Percentiles rank a stretch among this genome's conserved stretches.
phyloP scores from a whole-genome alignment of 2,797 vertebrate genomes.

The Urosaurus nigricauda region DNA sequence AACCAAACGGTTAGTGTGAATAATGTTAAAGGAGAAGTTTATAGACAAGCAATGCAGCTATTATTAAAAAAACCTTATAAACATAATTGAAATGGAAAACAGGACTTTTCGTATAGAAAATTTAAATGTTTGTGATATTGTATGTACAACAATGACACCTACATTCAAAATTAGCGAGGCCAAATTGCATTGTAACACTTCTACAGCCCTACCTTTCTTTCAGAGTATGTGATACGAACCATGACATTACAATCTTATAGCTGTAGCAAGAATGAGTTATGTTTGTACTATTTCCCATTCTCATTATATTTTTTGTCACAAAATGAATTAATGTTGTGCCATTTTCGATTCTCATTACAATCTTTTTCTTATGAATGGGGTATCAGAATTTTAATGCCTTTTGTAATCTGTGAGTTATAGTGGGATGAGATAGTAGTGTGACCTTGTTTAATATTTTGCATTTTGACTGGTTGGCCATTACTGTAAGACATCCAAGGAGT shows the following conservation, averaged over 20 bases:
- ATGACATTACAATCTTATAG: slow-evolving; percentile 87
- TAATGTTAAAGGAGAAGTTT: slow-evolving; percentile 32
- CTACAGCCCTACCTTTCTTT: slow-evolving; percentile 77
- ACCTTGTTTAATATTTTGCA: slow-evolving; percentile 83
- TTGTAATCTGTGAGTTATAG: slow-evolving; percentile 84
- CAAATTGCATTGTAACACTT: slow-evolving; percentile 70
- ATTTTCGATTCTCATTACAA: slow-evolving; percentile 85
- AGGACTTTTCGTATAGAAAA: slow-evolving; percentile 47
- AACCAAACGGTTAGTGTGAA: slow-evolving; percentile 34
- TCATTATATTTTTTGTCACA: slow-evolving; percentile 88
- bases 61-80: slow-evolving; percentile 43
- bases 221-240: slow-evolving; percentile 85
- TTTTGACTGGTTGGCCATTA: slow-evolving; percentile 76
- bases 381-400: slow-evolving; percentile 86
- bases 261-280: slow-evolving; percentile 86
- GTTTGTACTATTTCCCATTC: slow-evolving; percentile 87
- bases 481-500: slow-evolving; percentile 58
- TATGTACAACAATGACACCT: slow-evolving; percentile 68
- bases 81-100: slow-evolving; percentile 51
- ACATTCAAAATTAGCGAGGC: slow-evolving; percentile 72
- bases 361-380: slow-evolving; percentile 86
- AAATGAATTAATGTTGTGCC: slow-evolving; percentile 87
- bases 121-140: slow-evolving; percentile 52
- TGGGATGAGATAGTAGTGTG: slow-evolving; percentile 79
- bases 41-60: neutral